These are phyloP conservation scores for Hydrolagus affinis DNA, from an alignment of 2,113 vertebrate species.

Conservation along the genomic window DNA sequence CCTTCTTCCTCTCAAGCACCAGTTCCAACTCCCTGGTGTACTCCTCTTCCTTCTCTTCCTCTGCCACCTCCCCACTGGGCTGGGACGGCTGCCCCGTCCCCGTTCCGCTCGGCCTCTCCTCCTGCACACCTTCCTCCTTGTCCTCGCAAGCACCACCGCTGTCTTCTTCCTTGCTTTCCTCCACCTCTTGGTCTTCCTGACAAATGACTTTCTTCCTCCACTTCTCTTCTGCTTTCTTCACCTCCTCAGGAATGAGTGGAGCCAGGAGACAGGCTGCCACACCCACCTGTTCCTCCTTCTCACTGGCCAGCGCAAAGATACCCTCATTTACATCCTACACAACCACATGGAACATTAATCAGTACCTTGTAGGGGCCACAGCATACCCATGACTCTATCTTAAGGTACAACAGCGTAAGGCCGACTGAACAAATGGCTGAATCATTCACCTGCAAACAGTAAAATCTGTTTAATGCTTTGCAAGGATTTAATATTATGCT, in stretches of 20 bases:
- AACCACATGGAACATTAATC: background rate
- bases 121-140: constrained; percentile 55
- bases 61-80: constrained; percentile 58
- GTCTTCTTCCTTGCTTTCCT: constrained; percentile 40
- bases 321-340: constrained; percentile 87
- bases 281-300: constrained; percentile 78
- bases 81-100: constrained; percentile 43
- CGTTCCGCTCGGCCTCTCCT: constrained; percentile 62
- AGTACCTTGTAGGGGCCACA: no score
- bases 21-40: constrained; percentile 86
- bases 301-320: constrained; percentile 80
- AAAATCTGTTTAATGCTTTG: no score
- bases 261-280: constrained; percentile 84
- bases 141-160: constrained; percentile 39
- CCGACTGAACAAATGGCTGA: no score
- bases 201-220: constrained; percentile 84
- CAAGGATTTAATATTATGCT: no score
- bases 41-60: constrained; percentile 72
- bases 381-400: no score
- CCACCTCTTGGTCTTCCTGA: constrained; percentile 62
- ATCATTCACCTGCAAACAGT: no score
- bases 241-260: constrained; percentile 75
- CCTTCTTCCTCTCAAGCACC: constrained; percentile 90
- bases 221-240: constrained; percentile 88
- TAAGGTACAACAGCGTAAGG: no score